Evolutionary conservation across 2,797 vertebrate genomes (phyloP).

Genomic region (Pelobates cultripes): DNA sequence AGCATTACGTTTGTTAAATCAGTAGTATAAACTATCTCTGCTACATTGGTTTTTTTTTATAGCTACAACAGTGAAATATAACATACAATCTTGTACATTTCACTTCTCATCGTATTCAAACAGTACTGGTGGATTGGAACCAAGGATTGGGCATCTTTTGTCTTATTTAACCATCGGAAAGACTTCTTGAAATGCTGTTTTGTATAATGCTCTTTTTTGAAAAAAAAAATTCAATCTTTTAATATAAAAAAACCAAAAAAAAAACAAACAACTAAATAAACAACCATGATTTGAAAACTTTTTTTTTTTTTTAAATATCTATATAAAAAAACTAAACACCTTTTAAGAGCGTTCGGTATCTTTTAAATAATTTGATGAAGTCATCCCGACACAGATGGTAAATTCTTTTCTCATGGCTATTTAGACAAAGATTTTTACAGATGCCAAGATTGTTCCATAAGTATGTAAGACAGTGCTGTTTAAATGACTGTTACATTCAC

Average conservation of each 20-base stretch:
- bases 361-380: conserved; percentile 1
- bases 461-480: too few species aligned
- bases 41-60: conserved; percentile 77
- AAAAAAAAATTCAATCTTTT: too few species aligned
- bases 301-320: conserved; percentile 7
- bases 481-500: too few species aligned
- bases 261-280: too few species aligned
- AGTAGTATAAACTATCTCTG: conserved; percentile 91
- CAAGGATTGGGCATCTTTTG: conserved; percentile 67
- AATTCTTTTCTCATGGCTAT: conserved; percentile 27
- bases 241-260: too few species aligned
- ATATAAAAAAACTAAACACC: conserved; percentile 22
- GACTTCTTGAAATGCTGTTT: conserved; percentile 71
- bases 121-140: conserved; percentile 80
- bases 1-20: conserved; percentile 87
- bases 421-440: conserved; percentile 66
- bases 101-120: conserved; percentile 82
- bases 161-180: conserved; percentile 63
- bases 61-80: conserved; percentile 88
- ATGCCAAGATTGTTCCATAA: conserved; percentile 59
- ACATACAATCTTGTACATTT: conserved; percentile 85
- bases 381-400: background rate
- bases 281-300: background rate
- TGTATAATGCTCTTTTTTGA: conserved; percentile 13
- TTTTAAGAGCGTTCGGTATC: conserved; percentile 27